These are phyloP conservation scores for Pithys albifrons DNA, from an alignment of 2,113 vertebrate species.

Conservation along the genomic window DNA sequence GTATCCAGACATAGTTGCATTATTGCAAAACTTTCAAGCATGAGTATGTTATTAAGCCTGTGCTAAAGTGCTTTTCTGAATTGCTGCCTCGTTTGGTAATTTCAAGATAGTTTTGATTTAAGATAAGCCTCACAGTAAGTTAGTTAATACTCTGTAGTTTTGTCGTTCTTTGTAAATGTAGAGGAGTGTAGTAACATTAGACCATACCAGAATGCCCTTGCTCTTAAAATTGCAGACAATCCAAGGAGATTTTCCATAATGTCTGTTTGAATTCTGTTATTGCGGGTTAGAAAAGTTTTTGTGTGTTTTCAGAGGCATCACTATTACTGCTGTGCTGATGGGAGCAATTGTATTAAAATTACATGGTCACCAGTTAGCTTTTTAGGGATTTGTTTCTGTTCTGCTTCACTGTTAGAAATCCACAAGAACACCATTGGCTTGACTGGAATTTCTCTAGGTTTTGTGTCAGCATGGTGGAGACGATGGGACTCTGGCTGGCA, in stretches of 20 bases:
- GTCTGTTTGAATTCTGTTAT: neutral
- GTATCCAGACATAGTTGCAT: neutral
- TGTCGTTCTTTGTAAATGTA: neutral
- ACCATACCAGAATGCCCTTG: constrained; percentile 10
- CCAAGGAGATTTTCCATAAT: constrained; percentile 8
- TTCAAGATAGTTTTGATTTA: constrained; percentile 36
- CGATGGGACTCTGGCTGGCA: neutral
- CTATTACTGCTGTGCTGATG: neutral
- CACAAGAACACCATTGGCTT: neutral
- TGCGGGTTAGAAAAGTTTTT: neutral
- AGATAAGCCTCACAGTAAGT: neutral
- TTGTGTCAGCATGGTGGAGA: neutral
- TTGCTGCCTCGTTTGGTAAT: constrained; percentile 42
- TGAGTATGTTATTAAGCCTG: neutral
- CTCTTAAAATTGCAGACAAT: constrained; percentile 57
- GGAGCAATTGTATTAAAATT: constrained; percentile 12
- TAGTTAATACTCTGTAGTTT: constrained; percentile 21
- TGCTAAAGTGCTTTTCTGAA: constrained; percentile 61
- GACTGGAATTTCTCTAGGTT: neutral
- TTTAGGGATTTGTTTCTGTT: constrained; percentile 2
- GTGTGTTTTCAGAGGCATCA: constrained; percentile 9
- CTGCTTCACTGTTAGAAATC: neutral
- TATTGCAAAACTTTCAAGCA: neutral
- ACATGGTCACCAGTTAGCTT: constrained; percentile 28
- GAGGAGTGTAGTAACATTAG: neutral